phyloP scores from a whole-genome alignment of 2,113 vertebrate genomes.

The Carlito syrichta region DNA sequence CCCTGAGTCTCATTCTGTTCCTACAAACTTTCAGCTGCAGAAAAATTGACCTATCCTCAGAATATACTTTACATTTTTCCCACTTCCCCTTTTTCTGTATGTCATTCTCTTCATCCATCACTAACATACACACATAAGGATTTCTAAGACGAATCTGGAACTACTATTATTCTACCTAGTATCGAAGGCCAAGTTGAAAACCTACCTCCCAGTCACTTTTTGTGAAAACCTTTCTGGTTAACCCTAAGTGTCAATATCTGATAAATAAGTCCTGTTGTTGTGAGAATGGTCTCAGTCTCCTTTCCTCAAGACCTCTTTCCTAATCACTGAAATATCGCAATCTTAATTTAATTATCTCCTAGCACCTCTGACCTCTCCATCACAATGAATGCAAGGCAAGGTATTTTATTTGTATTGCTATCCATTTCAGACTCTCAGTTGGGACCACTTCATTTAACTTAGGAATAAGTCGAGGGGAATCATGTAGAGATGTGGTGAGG shows the following conservation, averaged over 20 bases:
- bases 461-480: not conserved
- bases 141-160: not conserved
- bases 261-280: not conserved
- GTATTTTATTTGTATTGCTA: not conserved
- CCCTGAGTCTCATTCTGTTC: not conserved
- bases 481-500: not conserved
- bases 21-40: not conserved
- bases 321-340: too few relatives aligned
- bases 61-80: not conserved
- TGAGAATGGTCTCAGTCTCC: not conserved
- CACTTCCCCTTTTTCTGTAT: not conserved
- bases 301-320: not conserved
- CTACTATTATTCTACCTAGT: not conserved
- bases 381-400: not conserved
- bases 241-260: not conserved
- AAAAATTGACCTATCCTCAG: not conserved
- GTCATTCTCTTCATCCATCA: not conserved
- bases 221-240: not conserved
- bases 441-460: not conserved
- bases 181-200: constrained; percentile 4
- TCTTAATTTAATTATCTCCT: too few relatives aligned
- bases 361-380: not conserved
- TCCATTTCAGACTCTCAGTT: not conserved
- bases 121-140: not conserved
- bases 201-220: not conserved